Conservation (phyloP, 23 tunicate genomes). For the Trididemnum miniatum region DNA sequence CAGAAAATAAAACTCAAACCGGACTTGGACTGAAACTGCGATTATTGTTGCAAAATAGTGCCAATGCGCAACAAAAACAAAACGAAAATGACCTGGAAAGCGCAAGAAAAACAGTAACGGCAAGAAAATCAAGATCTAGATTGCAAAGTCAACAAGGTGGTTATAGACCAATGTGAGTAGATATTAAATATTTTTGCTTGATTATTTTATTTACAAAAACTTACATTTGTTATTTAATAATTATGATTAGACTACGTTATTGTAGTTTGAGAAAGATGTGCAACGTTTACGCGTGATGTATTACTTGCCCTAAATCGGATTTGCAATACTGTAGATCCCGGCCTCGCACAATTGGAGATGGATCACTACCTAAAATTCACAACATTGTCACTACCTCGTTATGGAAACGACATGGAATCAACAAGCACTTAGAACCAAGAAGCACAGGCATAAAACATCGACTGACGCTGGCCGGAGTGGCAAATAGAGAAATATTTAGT, state of each 20-base stretch:
- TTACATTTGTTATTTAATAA: too few relatives aligned
- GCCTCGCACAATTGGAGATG: constrained; percentile 58
- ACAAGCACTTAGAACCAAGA: constrained; percentile 1
- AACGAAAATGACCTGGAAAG: neutral
- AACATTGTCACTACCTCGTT: constrained; percentile 47
- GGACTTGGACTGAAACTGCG: constrained; percentile 55
- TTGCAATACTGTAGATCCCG: constrained; percentile 57
- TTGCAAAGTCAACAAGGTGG: constrained; percentile 32
- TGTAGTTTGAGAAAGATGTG: too few relatives aligned
- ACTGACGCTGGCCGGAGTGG: constrained; percentile 54
- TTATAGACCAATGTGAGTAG: constrained; percentile 55
- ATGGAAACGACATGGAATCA: constrained; percentile 43
- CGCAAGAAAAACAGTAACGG: constrained; percentile 4
- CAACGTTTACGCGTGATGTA: too few relatives aligned
- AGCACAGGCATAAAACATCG: constrained; percentile 35
- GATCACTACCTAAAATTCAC: constrained; percentile 50
- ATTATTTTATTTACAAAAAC: too few relatives aligned
- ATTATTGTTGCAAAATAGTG: constrained; percentile 54
- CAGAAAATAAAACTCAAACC: constrained; percentile 25
- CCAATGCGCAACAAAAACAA: constrained; percentile 29
- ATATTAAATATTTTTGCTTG: neutral
- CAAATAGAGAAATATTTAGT: constrained; percentile 43
- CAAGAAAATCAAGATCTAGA: constrained; percentile 22
- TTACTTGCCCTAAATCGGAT: too few relatives aligned
- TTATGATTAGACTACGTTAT: too few relatives aligned